A percentile compares a stretch with the other conserved stretches of the same genome.
These are phyloP conservation scores for Euclidia mi DNA, from an alignment of 2,888 invertebrate species.

Conservation along the genomic window DNA sequence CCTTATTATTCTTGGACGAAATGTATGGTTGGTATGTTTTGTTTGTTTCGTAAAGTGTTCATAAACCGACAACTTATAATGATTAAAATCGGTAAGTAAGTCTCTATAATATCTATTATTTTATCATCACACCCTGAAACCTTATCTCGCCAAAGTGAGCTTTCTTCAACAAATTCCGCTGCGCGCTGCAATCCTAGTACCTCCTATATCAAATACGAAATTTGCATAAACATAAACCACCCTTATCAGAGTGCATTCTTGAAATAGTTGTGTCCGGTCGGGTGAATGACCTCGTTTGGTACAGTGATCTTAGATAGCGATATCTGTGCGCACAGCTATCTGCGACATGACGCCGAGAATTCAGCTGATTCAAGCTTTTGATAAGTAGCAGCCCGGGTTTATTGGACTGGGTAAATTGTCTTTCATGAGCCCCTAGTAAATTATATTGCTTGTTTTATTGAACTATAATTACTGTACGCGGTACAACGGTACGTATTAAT, in stretches of 20 bases:
- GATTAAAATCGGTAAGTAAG: no score
- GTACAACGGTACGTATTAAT: no score
- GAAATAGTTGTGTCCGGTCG: slow-evolving; percentile 15
- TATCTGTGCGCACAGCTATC: slow-evolving; percentile 50
- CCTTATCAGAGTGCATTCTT: slow-evolving; percentile 29
- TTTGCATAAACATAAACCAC: slow-evolving; percentile 30
- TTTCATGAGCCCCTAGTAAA: slow-evolving; percentile 1
- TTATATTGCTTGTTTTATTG: neutral
- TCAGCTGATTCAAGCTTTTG: slow-evolving; percentile 45
- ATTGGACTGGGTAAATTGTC: slow-evolving; percentile 26
- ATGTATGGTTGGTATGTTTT: no score
- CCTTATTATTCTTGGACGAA: no score
- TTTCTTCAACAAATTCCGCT: slow-evolving; percentile 10
- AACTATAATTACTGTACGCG: no score
- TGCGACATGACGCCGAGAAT: slow-evolving; percentile 54
- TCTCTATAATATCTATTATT: no score
- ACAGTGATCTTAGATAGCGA: slow-evolving; percentile 44
- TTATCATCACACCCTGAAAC: no score
- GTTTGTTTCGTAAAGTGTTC: no score
- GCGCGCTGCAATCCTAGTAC: slow-evolving; percentile 19
- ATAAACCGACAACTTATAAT: no score
- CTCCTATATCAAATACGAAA: slow-evolving; percentile 18
- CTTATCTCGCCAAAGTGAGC: neutral
- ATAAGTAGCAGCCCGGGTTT: slow-evolving; percentile 41
- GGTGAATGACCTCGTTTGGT: slow-evolving; percentile 26